Evolutionary conservation across 2,113 vertebrate genomes (phyloP), one percentile per base, ranked within the genome.

Genomic region (Desmodus rotundus): DNA sequence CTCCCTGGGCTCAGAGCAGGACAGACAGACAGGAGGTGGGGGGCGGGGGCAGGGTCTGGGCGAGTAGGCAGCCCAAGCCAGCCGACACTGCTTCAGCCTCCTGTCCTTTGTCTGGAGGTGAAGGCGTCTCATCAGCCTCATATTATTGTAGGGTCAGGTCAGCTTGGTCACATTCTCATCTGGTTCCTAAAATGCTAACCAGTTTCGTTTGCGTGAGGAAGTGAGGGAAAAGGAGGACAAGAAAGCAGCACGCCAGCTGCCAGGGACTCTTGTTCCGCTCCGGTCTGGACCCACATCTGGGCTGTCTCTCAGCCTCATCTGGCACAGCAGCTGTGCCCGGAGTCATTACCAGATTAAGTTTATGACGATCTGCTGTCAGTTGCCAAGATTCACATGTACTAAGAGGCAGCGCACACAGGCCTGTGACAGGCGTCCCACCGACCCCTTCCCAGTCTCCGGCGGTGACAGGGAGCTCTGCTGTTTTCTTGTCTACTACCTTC

Each of bases 211-310:
- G 24, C 5, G 61, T 67, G 58, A 81, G 28, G 73, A 47, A 17
- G 9, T 20, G 12, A 41, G 70, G 7, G 28, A 7, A 24, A 56
- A 13, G 41, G 47, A 14, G 9, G 13, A 61, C 61, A 31, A 24
- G 82, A 63, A 61, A 72, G 50, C 8, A 3, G 65, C 56, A 58
- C 31, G 22, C 58, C 50, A 36, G 58, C 26, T 54, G 72, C 70
- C 63, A 15, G 77, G 3, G 31, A 8, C 61, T 56, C 8, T 2
- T 61, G 31, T 47, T 70, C 12, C 70, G 28, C 67, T 26, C 33
- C 17, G n/a, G 14, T 68, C 56, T 84, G 63, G 54, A 88, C 4
- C 68, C 76, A 74, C 77, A 91, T 80, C 76, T 78, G 93, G 41
- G 36, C 16, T 3, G 33, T 54, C 86, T 73, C 52, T 50, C 33